A percentile compares a stretch with the other conserved stretches of the same genome.
Conservation (phyloP, 2,797 vertebrate genomes). For the Periparus ater region DNA sequence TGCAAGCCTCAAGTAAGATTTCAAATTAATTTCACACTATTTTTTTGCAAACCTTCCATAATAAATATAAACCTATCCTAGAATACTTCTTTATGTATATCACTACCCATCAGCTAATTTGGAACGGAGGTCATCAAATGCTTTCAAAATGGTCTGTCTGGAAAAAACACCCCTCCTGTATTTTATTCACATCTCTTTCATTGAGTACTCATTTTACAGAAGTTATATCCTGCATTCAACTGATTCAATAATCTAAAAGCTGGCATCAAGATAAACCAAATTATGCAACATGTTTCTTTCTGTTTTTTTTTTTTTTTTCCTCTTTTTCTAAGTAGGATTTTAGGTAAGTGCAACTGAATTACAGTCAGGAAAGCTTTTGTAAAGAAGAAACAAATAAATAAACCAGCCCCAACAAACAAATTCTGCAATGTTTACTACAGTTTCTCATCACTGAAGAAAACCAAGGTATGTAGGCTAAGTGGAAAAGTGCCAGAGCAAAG, state of each 20-base stretch:
- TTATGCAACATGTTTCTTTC: background rate
- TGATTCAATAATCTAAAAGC: background rate
- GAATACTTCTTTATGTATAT: background rate
- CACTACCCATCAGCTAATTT: background rate
- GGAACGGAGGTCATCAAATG: background rate
- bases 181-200: background rate
- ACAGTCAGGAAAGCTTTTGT: background rate
- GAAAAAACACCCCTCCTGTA: background rate
- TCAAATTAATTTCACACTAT: slow-evolving; percentile 26
- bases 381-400: background rate
- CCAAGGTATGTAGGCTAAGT: background rate
- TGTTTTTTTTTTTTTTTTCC: too few species aligned
- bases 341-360: background rate
- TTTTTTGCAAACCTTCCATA: slow-evolving; percentile 15
- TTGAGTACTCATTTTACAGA: background rate
- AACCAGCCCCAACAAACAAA: background rate
- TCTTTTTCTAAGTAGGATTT: background rate
- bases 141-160: background rate
- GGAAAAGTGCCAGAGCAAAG: background rate
- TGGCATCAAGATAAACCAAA: background rate
- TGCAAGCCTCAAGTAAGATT: background rate
- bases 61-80: background rate
- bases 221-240: background rate
- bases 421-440: background rate
- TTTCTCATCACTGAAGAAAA: background rate